Evolutionary conservation across 1,140 invertebrate genomes (phyloP), one percentile per base, ranked within the genome.

Genomic region (Psix sp.): DNA sequence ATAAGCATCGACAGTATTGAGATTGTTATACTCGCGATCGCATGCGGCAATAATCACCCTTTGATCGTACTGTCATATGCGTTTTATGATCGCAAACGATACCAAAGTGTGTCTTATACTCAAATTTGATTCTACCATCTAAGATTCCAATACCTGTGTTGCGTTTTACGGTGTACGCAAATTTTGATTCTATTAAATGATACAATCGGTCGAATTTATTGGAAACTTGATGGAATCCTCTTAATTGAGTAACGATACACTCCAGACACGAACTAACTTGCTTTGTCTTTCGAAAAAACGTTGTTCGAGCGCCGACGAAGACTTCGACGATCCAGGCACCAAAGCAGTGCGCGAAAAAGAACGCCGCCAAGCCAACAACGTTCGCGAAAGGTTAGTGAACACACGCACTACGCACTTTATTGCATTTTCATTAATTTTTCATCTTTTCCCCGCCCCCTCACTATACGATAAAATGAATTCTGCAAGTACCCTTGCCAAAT

Each of bases 341-440:
- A 98, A 98, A 91, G 93, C 94, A 60, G 94, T 97, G 86, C 91
- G 96, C 79, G 97, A 99, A 89, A 95, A 95, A 90, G 95, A 99
- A 89, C 91, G 97, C 78, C 91, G 97, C 76, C 96, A 98, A 88
- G 97, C 97, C 76, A 99, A 99, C 91, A 99, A 99, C 91, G 96
- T 98, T 79, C 89, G 97, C 81, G 98, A 99, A 92, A 94, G 96
- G 96, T 97, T 89, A 89, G 91, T 90, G 88, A 88, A 83, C 84
- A 85, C 84, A 84, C 83, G 83, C 84, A 85, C 79, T 84, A 85
- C 74, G 81, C 82, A 80, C 77, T 78, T 74, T 62, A 68, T 78
- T 78, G 70, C 77, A 83, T 79, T 76, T 79, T 79, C 40, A 59
- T 74, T 24, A 56, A 51, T 65, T n/a, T 62, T 54, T 54, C 45